Evolutionary conservation across 2,797 vertebrate species (phyloP).

Genomic region (Epinephelus awoara): DNA sequence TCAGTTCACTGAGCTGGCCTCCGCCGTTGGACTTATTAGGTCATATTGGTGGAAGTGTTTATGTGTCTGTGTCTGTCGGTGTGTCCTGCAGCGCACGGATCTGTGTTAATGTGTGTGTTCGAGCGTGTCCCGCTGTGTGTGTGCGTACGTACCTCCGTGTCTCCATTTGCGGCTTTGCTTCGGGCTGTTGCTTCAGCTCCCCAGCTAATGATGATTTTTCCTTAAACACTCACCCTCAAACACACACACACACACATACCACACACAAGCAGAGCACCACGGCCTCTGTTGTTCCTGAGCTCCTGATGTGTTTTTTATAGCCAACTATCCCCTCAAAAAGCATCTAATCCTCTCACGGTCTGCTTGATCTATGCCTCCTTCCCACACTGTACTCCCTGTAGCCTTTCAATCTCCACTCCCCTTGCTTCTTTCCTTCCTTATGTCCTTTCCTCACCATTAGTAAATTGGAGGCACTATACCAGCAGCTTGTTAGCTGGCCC

Average conservation of each 20-base stretch:
- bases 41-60: slow-evolving; percentile 73
- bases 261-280: background rate
- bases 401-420: background rate
- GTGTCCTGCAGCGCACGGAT: slow-evolving; percentile 47
- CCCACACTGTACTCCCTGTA: slow-evolving; percentile 3
- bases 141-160: slow-evolving; percentile 5
- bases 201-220: slow-evolving; percentile 55
- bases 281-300: background rate
- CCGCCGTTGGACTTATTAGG: slow-evolving; percentile 77
- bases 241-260: slow-evolving; percentile 1
- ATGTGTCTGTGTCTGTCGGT: slow-evolving; percentile 53
- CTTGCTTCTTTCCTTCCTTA: slow-evolving; percentile 12
- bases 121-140: slow-evolving; percentile 30
- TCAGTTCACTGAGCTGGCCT: slow-evolving; percentile 53
- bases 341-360: background rate
- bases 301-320: background rate
- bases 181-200: slow-evolving; percentile 56
- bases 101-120: slow-evolving; percentile 53
- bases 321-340: slow-evolving; percentile 6
- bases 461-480: slow-evolving; percentile 40
- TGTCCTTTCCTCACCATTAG: slow-evolving; percentile 27
- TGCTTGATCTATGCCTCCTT: slow-evolving; percentile 26
- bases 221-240: slow-evolving; percentile 19
- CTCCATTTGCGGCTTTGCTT: slow-evolving; percentile 63
- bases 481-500: slow-evolving; percentile 53